Base-by-base conservation (phyloP, 2,888 invertebrate species). In the Cosmorhoe ocellata region DNA sequence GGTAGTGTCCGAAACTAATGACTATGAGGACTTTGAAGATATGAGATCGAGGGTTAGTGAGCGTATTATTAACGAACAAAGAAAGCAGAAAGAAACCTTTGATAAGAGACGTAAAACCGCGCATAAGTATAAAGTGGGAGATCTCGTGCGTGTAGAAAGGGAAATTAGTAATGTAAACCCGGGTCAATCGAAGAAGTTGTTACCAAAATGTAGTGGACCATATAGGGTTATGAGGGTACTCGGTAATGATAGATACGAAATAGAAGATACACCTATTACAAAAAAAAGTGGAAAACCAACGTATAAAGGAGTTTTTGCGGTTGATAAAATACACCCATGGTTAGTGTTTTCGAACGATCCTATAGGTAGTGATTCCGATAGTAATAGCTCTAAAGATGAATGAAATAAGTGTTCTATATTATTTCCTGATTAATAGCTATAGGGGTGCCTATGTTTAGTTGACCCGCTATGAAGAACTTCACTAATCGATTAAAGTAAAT, bases 321-420 rank as follows among this genome's bases (percentile, higher is more conserved):
- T 40, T 11, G 40, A 31, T 31, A 40, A 40, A 22, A 22, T 40
- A 40, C 8, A 9, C 8, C 39, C 28, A 1, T 39, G 40, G 31
- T 18, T 18, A 18, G 18, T 18, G 4, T 18, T 18, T 18, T 18
- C 18, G 2, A 18, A 18, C 4, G 18, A 18, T 18, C 18, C 18
- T 18, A 18, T 18, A 18, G 18, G 4, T 3, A 18, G 18, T 18
- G 18, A 18, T 18, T 18, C 18, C 18, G 4, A 4, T 18, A 18
- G 3, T 18, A 4, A 18, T 18, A 18, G 4, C 18, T 18, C 4
- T 2, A 18, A 18, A 3, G 18, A 18, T 18, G 18, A 18, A 18
- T 18, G 4, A 18, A n/a, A n/a, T n/a, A n/a, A n/a, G n/a, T n/a
- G n/a, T n/a, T n/a, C n/a, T n/a, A n/a, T n/a, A n/a, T n/a, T n/a